A percentile compares a stretch with the other conserved stretches of the same genome.
These are phyloP conservation scores for Nomada lathburiana DNA, from an alignment of 2,888 invertebrate species.

Conservation along the genomic window DNA sequence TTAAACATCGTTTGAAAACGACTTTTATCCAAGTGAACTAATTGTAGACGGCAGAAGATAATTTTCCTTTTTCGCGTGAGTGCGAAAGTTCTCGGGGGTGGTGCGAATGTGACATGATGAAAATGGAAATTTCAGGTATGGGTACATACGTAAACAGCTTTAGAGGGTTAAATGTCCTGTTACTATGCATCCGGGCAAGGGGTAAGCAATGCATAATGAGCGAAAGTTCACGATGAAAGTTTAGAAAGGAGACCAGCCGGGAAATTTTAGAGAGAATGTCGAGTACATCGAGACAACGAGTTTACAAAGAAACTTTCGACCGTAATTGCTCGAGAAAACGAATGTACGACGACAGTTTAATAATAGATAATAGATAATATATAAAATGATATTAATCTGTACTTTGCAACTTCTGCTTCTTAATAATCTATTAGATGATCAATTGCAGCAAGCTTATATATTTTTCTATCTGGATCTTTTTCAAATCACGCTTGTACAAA, in stretches of 20 bases:
- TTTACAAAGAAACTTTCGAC: neutral
- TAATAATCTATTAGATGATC: too few species aligned
- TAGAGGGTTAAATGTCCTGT: neutral
- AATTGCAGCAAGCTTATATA: too few species aligned
- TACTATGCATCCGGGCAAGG: neutral
- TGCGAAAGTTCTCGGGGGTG: neutral
- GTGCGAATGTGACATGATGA: neutral
- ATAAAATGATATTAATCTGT: too few species aligned
- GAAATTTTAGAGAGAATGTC: constrained; percentile 15
- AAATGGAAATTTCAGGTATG: neutral
- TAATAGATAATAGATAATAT: too few species aligned
- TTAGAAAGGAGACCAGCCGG: neutral
- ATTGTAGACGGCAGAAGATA: too few species aligned
- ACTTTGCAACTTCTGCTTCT: too few species aligned
- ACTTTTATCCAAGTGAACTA: too few species aligned
- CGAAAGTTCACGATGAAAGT: constrained; percentile 4
- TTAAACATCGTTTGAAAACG: too few species aligned
- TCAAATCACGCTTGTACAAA: too few species aligned
- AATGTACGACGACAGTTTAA: neutral
- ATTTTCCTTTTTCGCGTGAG: neutral
- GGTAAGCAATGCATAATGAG: constrained; percentile 22
- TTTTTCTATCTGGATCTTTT: too few species aligned
- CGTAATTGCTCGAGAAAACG: neutral
- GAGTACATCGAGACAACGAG: neutral
- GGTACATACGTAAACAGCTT: neutral